Evolutionary conservation across 2,888 invertebrate species (phyloP).

Genomic region (Gastrophysa polygoni): DNA sequence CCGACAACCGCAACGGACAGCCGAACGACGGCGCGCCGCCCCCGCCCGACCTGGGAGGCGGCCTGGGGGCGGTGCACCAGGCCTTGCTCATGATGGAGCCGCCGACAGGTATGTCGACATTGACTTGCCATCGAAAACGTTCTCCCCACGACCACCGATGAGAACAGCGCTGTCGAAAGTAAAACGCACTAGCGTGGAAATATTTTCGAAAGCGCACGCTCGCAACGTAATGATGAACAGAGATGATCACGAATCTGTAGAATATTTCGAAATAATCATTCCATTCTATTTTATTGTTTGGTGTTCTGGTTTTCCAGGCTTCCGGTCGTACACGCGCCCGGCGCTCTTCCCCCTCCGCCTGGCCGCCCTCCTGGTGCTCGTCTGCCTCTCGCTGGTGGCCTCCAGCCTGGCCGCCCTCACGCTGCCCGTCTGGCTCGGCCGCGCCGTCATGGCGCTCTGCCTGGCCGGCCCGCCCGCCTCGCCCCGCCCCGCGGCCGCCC

Average conservation of each 20-base stretch:
- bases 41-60: constrained; percentile 53
- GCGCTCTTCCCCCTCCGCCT: constrained; percentile 78
- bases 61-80: constrained; percentile 83
- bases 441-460: constrained; percentile 88
- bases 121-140: too few relatives aligned
- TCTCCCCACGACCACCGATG: too few relatives aligned
- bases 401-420: constrained; percentile 86
- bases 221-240: too few relatives aligned
- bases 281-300: constrained; percentile 8
- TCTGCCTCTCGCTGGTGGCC: constrained; percentile 83
- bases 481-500: constrained; percentile 49
- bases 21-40: too few relatives aligned
- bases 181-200: too few relatives aligned
- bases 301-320: constrained; percentile 62
- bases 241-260: too few relatives aligned
- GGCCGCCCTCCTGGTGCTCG: constrained; percentile 71
- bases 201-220: too few relatives aligned
- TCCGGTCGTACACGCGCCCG: constrained; percentile 89
- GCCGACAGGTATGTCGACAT: constrained; percentile 45
- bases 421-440: constrained; percentile 89
- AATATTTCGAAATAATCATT: neutral
- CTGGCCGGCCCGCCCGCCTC: constrained; percentile 64
- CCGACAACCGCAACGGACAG: constrained; percentile 45
- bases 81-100: constrained; percentile 86
- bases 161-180: too few relatives aligned